Conservation (phyloP, 2,797 vertebrate genomes). For the Molothrus aeneus region DNA sequence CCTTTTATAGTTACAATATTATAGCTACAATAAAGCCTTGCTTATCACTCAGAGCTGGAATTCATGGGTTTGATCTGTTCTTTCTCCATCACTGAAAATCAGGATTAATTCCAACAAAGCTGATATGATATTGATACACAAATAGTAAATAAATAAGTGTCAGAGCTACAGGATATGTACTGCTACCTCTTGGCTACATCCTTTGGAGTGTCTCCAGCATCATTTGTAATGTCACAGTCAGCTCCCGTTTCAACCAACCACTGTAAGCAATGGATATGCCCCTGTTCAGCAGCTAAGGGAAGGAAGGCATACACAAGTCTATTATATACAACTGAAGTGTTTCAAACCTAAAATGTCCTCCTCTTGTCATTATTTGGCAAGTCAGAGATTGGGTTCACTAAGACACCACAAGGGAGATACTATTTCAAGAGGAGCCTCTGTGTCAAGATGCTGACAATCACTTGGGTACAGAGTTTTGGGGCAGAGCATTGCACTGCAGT, state of each 20-base stretch:
- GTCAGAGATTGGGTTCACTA: neutral
- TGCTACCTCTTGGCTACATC: conserved; percentile 82
- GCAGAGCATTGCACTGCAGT: neutral
- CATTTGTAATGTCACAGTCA: conserved; percentile 75
- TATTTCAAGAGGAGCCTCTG: neutral
- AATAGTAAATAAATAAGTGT: neutral
- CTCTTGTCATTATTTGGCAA: neutral
- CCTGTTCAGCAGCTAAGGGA: conserved; percentile 77
- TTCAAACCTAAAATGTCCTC: neutral
- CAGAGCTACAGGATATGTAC: neutral
- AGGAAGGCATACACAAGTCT: neutral
- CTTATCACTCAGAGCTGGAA: neutral
- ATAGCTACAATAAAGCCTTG: neutral
- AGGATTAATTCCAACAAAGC: neutral
- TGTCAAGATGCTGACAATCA: neutral
- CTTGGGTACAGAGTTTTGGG: neutral
- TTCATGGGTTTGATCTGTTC: neutral
- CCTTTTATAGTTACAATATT: neutral
- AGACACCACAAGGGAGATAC: neutral
- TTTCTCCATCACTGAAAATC: neutral
- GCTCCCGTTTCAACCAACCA: conserved; percentile 82
- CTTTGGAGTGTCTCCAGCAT: conserved; percentile 78
- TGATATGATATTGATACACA: neutral
- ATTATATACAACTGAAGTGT: neutral
- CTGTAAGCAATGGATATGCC: conserved; percentile 78